Evolutionary conservation across 1,140 invertebrate genomes (phyloP).

Genomic region (Pseudomyrmex gracilis): DNA sequence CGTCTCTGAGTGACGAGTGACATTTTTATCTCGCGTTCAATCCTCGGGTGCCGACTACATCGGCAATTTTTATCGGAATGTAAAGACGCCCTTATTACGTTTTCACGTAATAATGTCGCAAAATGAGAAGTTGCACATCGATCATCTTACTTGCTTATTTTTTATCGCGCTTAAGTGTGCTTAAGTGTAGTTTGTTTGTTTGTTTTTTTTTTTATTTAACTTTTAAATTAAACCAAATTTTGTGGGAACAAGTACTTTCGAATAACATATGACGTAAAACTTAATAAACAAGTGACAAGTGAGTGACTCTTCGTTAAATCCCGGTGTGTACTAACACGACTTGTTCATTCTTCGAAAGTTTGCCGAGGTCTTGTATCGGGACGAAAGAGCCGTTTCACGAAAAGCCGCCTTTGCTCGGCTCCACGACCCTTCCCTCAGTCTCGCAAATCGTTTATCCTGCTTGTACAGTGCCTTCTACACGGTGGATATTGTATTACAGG

Average conservation of each 20-base stretch:
- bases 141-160: not conserved
- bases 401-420: conserved; percentile 11
- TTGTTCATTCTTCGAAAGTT: conserved; percentile 48
- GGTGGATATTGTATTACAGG: conserved; percentile 84
- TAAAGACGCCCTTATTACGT: conserved; percentile 6
- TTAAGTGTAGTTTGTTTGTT: too few relatives aligned
- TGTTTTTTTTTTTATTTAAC: not conserved
- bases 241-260: too few relatives aligned
- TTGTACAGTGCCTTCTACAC: conserved; percentile 72
- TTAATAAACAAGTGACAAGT: conserved; percentile 2
- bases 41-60: conserved; percentile 25
- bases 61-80: conserved; percentile 30
- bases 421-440: conserved; percentile 13
- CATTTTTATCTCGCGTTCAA: conserved; percentile 49
- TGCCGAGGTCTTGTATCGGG: conserved; percentile 22
- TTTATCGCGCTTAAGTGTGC: not conserved
- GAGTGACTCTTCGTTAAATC: conserved; percentile 27
- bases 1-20: conserved; percentile 8
- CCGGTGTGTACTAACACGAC: conserved; percentile 19
- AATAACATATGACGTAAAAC: not conserved
- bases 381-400: conserved; percentile 47
- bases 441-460: conserved; percentile 75
- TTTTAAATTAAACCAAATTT: conserved; percentile 1
- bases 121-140: too few relatives aligned
- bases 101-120: not conserved